A percentile compares a stretch with the other conserved stretches of the same genome.
Evolutionary conservation across 2,888 invertebrate species (phyloP).

Genomic region (Xanthorhoe designata): DNA sequence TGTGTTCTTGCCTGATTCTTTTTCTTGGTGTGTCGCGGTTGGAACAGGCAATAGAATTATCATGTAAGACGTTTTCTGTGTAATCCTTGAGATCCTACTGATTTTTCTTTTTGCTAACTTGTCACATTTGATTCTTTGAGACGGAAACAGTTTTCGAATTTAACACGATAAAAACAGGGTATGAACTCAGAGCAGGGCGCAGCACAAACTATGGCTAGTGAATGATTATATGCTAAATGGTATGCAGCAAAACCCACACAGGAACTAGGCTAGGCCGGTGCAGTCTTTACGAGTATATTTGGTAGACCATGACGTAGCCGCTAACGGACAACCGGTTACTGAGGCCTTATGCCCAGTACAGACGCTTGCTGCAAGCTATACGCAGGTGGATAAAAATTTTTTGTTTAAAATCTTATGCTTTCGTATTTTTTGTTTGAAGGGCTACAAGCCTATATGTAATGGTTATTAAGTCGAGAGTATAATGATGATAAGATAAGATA

Average conservation of each 20-base stretch:
- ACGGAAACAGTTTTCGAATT: neutral
- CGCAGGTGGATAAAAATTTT: neutral
- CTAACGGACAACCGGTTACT: conserved; percentile 35
- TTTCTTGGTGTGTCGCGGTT: too few relatives aligned
- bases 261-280: conserved; percentile 31
- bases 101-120: neutral
- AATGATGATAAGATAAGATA: too few relatives aligned
- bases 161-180: neutral
- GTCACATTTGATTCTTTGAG: neutral
- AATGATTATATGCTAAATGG: conserved; percentile 12
- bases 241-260: conserved; percentile 14
- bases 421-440: too few relatives aligned
- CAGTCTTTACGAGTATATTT: conserved; percentile 31
- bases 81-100: too few relatives aligned
- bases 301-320: conserved; percentile 34
- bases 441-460: too few relatives aligned
- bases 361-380: conserved; percentile 1
- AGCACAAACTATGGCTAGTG: neutral
- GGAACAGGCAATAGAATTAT: too few relatives aligned
- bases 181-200: neutral
- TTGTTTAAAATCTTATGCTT: too few relatives aligned
- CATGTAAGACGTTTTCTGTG: too few relatives aligned
- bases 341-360: conserved; percentile 17
- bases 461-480: too few relatives aligned
- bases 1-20: too few relatives aligned